These are phyloP conservation scores for Chloroclysta siterata DNA, from an alignment of 2,888 invertebrate genomes.

Conservation along the genomic window DNA sequence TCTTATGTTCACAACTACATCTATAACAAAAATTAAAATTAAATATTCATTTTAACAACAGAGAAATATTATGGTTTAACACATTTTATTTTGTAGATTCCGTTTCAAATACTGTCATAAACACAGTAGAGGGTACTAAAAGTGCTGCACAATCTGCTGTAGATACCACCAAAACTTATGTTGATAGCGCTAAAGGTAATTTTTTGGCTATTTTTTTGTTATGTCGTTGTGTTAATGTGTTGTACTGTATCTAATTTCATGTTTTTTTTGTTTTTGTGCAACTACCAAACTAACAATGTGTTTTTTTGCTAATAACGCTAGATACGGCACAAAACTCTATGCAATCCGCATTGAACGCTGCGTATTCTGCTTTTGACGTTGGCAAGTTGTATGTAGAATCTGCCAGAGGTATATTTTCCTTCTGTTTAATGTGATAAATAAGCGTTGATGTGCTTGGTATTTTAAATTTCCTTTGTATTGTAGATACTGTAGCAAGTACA, in stretches of 20 bases:
- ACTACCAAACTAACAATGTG: conserved; percentile 37
- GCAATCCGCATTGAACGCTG: conserved; percentile 61
- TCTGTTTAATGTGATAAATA: conserved; percentile 10
- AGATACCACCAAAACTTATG: conserved; percentile 63
- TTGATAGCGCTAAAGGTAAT: conserved; percentile 68
- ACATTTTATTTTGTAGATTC: conserved; percentile 49
- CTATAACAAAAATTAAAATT: too few species aligned
- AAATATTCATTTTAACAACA: neutral
- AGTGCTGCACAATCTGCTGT: conserved; percentile 61
- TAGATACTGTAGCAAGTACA: conserved; percentile 71
- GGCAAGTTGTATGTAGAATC: conserved; percentile 66
- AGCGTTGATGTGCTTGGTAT: conserved; percentile 13
- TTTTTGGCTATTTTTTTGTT: conserved; percentile 15
- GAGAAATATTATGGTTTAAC: neutral
- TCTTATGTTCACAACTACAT: conserved; percentile 57
- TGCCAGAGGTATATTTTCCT: conserved; percentile 55
- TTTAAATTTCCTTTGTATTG: conserved; percentile 40
- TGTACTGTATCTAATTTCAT: conserved; percentile 14
- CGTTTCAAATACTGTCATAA: conserved; percentile 55
- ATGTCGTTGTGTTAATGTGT: neutral
- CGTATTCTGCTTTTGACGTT: conserved; percentile 63
- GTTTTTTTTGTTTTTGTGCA: conserved; percentile 26
- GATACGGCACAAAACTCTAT: conserved; percentile 65
- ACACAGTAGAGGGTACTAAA: conserved; percentile 63
- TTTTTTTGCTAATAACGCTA: conserved; percentile 51